These are phyloP conservation scores for Scaptomyza reducta DNA, from an alignment of 2,888 invertebrate species.

Conservation along the genomic window DNA sequence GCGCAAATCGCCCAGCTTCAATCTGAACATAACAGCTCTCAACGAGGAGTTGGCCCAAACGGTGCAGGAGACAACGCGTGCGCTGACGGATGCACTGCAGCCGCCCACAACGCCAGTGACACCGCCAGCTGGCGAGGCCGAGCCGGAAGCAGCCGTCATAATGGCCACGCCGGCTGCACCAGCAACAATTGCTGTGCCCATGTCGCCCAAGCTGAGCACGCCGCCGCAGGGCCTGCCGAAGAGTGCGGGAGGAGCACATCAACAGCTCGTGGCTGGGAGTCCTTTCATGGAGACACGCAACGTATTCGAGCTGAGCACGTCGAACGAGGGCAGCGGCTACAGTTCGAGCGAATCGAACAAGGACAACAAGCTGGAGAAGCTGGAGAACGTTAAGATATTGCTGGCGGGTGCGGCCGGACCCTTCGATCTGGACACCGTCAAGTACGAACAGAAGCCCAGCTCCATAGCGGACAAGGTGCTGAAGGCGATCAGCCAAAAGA, in stretches of 20 bases:
- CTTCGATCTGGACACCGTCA: conserved; percentile 82
- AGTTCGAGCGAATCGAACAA: conserved; percentile 76
- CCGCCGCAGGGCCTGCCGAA: conserved; percentile 53
- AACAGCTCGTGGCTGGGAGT: conserved; percentile 71
- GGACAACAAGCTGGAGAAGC: conserved; percentile 81
- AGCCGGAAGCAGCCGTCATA: conserved; percentile 4
- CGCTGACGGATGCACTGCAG: conserved; percentile 77
- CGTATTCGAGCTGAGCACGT: conserved; percentile 82
- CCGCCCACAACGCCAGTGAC: conserved; percentile 58
- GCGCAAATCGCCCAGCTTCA: conserved; percentile 84
- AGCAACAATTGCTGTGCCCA: conserved; percentile 23
- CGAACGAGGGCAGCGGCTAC: conserved; percentile 77
- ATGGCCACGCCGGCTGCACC: conserved; percentile 4
- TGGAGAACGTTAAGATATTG: conserved; percentile 83
- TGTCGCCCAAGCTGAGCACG: conserved; percentile 61
- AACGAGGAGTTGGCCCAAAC: conserved; percentile 83
- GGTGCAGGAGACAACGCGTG: conserved; percentile 82
- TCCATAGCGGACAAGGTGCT: conserved; percentile 88
- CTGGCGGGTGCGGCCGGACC: conserved; percentile 79
- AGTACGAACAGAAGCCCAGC: conserved; percentile 84
- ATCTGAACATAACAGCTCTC: conserved; percentile 82
- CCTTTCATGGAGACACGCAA: conserved; percentile 83
- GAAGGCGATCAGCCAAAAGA: conserved; percentile 86
- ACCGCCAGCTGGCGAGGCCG: conserved; percentile 15
- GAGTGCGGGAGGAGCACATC: conserved; percentile 20